Evolutionary conservation across 2,888 invertebrate genomes (phyloP), one percentile per base, ranked within the genome.

Genomic region (Cheilosia impressa): DNA sequence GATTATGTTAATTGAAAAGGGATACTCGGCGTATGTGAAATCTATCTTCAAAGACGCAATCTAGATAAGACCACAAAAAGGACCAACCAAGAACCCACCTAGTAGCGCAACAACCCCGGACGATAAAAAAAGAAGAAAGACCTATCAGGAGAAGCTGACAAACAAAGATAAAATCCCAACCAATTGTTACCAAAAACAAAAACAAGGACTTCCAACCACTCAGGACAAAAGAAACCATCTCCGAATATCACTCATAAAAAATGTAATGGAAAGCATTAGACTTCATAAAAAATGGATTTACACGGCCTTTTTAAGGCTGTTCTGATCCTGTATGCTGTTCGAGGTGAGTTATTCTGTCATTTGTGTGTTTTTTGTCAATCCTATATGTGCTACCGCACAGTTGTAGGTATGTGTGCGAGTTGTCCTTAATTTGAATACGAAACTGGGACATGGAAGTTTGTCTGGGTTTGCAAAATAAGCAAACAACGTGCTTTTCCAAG

Each of bases 301-400:
- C 90, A 90, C 89, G 90, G 92, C 92, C 92, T 92, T 92, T 91
- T 91, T 90, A 92, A 92, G 92, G 92, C 92, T 90, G 89, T 90
- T 89, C 90, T 92, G 90, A 92, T 92, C 90, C 91, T 92, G 89
- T 92, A 91, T 89, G 89, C 90, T 89, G 89, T 92, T 88, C 90
- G 90, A 91, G 92, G 92, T 92, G 89, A 92, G 92, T 88, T 66
- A 82, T 72, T 69, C 71, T 76, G 66, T 60, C 47, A 34, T 47
- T 55, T 65, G 27, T 50, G 17, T 50, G 7, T 69, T 13, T 65
- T 65, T 63, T 60, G 10, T 34, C 58, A 38, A 41, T 53, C 27
- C 52, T n/a, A 53, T 6, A n/a, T 31, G 31, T 31, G 10, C 43
- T 43, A 71, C 41, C 41, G 47, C 62, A 50, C 34, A 43, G 22